Conservation (phyloP, 2,113 vertebrate genomes). For the Orthochromis malagaraziensis region DNA sequence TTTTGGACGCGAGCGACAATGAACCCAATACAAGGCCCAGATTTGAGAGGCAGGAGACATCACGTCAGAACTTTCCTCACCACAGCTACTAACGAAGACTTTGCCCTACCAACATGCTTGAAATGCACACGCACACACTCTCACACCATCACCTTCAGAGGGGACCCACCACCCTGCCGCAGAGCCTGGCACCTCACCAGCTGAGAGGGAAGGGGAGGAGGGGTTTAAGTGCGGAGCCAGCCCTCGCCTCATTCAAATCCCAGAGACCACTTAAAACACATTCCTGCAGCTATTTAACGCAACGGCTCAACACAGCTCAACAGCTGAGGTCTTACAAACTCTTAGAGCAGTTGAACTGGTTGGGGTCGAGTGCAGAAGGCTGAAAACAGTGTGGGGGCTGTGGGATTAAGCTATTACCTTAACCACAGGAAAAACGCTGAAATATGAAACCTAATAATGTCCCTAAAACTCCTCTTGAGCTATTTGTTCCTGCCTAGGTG, state of each 20-base stretch:
- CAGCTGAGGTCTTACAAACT: constrained; percentile 60
- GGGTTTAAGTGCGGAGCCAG: constrained; percentile 39
- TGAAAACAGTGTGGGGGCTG: constrained; percentile 13
- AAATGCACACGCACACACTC: constrained; percentile 3
- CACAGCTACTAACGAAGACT: constrained; percentile 41
- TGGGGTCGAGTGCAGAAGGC: constrained; percentile 2
- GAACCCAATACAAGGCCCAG: constrained; percentile 2
- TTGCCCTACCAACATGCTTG: not conserved
- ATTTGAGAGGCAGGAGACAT: constrained; percentile 43
- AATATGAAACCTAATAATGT: constrained; percentile 38
- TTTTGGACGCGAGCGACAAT: constrained; percentile 36
- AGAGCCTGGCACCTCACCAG: constrained; percentile 54
- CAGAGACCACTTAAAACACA: constrained; percentile 70
- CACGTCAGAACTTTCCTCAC: constrained; percentile 42
- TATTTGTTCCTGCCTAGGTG: not conserved
- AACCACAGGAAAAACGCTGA: constrained; percentile 41
- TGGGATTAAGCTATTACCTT: constrained; percentile 45
- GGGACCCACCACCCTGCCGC: constrained; percentile 52
- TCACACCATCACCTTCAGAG: constrained; percentile 42
- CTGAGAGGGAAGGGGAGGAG: constrained; percentile 1
- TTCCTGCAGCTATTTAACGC: constrained; percentile 64
- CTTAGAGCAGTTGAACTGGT: constrained; percentile 4
- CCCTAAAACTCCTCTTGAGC: not conserved
- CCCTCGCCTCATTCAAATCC: constrained; percentile 40
- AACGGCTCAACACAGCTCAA: constrained; percentile 40